Percentiles rank a stretch among this genome's conserved stretches.
phyloP scores from a whole-genome alignment of 2,113 vertebrate species.

The Zonotrichia leucophrys region DNA sequence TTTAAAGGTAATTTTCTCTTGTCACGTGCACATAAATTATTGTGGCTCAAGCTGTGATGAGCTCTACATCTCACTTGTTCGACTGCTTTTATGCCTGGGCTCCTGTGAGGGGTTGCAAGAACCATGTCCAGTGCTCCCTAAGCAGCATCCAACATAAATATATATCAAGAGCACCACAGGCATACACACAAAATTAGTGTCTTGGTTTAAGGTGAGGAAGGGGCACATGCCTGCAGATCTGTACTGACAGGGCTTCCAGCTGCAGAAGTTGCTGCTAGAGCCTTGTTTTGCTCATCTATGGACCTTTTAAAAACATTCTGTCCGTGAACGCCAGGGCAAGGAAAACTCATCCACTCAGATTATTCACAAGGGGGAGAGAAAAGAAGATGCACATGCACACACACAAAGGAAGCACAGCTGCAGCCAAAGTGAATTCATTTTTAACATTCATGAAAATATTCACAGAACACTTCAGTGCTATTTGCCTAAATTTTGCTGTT shows the following conservation, averaged over 20 bases:
- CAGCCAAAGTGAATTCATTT: slow-evolving; percentile 68
- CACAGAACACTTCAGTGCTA: slow-evolving; percentile 45
- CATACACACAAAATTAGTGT: background rate
- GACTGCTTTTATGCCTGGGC: background rate
- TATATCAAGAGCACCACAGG: background rate
- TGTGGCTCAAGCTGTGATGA: slow-evolving; percentile 38
- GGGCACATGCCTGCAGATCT: background rate
- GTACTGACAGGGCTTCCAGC: background rate
- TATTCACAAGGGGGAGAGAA: slow-evolving; percentile 38
- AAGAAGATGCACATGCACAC: slow-evolving; percentile 31
- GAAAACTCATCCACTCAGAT: slow-evolving; percentile 60
- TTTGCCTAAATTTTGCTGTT: slow-evolving; percentile 49
- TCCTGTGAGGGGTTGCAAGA: background rate
- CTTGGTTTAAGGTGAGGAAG: background rate
- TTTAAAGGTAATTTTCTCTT: slow-evolving; percentile 69
- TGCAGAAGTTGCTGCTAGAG: slow-evolving; percentile 12
- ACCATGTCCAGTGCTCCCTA: background rate
- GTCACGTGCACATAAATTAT: slow-evolving; percentile 69
- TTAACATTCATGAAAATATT: slow-evolving; percentile 69
- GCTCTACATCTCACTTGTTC: slow-evolving; percentile 19
- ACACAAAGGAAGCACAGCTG: slow-evolving; percentile 71
- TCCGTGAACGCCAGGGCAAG: slow-evolving; percentile 32
- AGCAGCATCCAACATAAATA: background rate
- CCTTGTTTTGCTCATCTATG: slow-evolving; percentile 4
- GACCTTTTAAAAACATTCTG: slow-evolving; percentile 45